Conservation (phyloP, 2,888 invertebrate species). For the Epistrophe eligans region DNA sequence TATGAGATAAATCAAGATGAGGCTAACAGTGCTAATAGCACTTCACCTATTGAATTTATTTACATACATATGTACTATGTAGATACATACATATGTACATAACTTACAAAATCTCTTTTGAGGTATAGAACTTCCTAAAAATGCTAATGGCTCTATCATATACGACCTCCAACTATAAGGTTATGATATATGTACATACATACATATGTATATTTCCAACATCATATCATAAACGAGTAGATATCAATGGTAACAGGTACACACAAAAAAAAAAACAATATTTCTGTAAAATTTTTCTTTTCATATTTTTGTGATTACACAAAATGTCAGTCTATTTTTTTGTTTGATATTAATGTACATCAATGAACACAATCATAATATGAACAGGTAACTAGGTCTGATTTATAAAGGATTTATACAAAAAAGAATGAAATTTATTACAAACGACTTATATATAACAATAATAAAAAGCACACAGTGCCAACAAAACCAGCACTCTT, state of each 20-base stretch:
- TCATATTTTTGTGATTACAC: conserved; percentile 26
- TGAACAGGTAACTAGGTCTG: conserved; percentile 51
- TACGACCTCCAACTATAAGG: too few species aligned
- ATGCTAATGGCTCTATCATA: too few species aligned
- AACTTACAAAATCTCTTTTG: background rate
- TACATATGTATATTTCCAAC: too few species aligned
- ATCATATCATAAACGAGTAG: too few species aligned
- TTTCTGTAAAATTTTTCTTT: conserved; percentile 7
- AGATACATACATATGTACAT: too few species aligned
- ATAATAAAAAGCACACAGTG: conserved; percentile 37
- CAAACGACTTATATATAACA: conserved; percentile 15
- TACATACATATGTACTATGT: too few species aligned
- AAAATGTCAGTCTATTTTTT: conserved; percentile 61
- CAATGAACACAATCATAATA: conserved; percentile 39
- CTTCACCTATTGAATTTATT: background rate
- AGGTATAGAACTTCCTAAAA: background rate
- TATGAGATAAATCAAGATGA: background rate
- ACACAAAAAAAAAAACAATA: too few species aligned
- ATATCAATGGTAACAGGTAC: too few species aligned
- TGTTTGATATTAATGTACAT: conserved; percentile 26
- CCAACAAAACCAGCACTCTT: conserved; percentile 24
- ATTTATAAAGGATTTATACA: conserved; percentile 24
- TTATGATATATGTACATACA: too few species aligned
- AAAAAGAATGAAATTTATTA: conserved; percentile 28
- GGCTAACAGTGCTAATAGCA: background rate